A percentile compares a stretch with the other conserved stretches of the same genome.
Evolutionary conservation across 2,797 vertebrate species (phyloP).

Genomic region (Pangasius sanitwongsei): DNA sequence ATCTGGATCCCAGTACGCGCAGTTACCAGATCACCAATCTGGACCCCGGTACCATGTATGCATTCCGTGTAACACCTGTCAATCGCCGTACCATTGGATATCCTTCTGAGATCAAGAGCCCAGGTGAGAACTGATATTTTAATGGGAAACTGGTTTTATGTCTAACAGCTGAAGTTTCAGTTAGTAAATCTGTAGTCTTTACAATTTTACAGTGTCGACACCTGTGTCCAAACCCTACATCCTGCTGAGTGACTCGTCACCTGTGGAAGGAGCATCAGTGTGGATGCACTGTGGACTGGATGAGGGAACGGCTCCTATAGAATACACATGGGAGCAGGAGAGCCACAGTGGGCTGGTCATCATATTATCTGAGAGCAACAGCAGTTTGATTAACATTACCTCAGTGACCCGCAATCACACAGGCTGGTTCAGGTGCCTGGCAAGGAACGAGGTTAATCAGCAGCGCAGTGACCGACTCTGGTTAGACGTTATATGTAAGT

Average conservation of each 20-base stretch:
- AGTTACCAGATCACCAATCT: conserved; percentile 75
- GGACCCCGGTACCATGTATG: conserved; percentile 78
- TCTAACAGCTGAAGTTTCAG: background rate
- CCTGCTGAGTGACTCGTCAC: conserved; percentile 73
- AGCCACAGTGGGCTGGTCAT: conserved; percentile 60
- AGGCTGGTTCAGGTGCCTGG: conserved; percentile 84
- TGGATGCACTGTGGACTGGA: conserved; percentile 77
- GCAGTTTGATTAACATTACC: conserved; percentile 69
- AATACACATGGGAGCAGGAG: conserved; percentile 80
- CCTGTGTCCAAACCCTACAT: conserved; percentile 84
- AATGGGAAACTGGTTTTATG: background rate
- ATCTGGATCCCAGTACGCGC: conserved; percentile 77
- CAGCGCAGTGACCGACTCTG: conserved; percentile 77
- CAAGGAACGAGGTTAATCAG: conserved; percentile 79
- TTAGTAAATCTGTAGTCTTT: background rate
- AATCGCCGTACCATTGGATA: conserved; percentile 85
- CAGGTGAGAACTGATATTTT: conserved; percentile 76
- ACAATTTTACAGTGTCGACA: conserved; percentile 66
- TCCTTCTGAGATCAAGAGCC: conserved; percentile 84
- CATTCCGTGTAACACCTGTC: conserved; percentile 83
- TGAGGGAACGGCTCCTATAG: conserved; percentile 82
- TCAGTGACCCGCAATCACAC: conserved; percentile 78
- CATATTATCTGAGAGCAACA: conserved; percentile 63
- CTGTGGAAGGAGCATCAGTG: conserved; percentile 75
- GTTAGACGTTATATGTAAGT: conserved; percentile 64